These are phyloP conservation scores for Ceratoteleas bidentatus DNA, from an alignment of 1,140 invertebrate genomes.

Conservation along the genomic window DNA sequence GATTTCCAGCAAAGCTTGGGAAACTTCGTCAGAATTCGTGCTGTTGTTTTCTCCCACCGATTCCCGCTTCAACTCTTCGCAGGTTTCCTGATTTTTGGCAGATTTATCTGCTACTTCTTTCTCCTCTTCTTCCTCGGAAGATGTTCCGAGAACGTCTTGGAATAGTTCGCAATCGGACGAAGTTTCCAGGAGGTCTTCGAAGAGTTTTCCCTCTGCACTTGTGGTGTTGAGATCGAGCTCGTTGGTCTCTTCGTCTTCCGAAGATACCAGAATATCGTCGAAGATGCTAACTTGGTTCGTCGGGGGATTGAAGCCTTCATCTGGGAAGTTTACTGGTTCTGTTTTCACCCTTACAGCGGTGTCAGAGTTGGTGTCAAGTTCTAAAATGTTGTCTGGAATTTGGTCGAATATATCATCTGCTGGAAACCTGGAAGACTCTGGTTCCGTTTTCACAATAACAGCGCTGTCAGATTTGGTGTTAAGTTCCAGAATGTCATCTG, in stretches of 20 bases:
- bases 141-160: slow-evolving; percentile 22
- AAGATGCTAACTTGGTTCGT: slow-evolving; percentile 23
- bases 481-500: background rate
- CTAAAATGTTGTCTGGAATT: background rate
- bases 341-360: background rate
- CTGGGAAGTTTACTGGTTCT: background rate
- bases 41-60: background rate
- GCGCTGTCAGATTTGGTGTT: too few relatives aligned
- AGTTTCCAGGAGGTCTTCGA: slow-evolving; percentile 12
- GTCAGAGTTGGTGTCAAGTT: too few relatives aligned
- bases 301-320: slow-evolving; percentile 8
- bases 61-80: background rate
- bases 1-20: slow-evolving; percentile 30
- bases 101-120: background rate
- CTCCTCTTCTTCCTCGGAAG: slow-evolving; percentile 21
- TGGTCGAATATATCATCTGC: background rate
- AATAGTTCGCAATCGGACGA: slow-evolving; percentile 11
- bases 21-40: slow-evolving; percentile 8
- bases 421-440: slow-evolving; percentile 1
- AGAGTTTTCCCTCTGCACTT: background rate
- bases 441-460: too few relatives aligned
- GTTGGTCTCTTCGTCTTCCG: slow-evolving; percentile 6
- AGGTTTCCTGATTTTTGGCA: background rate
- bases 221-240: too few relatives aligned
- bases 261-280: slow-evolving; percentile 14